Evolutionary conservation across 2,113 vertebrate species (phyloP), one percentile per base, ranked within the genome.

Genomic region (Sphyrna mokarran): DNA sequence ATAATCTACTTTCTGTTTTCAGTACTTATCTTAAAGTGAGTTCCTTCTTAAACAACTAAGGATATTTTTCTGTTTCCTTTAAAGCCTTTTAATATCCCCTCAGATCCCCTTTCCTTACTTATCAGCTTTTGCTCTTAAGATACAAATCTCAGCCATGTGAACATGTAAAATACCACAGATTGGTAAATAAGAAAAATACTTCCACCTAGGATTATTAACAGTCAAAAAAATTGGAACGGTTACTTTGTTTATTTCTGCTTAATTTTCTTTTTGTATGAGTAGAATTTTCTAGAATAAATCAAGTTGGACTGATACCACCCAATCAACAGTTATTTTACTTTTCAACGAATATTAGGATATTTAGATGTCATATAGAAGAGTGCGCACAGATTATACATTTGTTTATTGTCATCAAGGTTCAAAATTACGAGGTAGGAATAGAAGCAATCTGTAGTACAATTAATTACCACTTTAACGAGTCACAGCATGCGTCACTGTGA

Each of bases 251-350:
- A 90, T 33, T 61, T 61, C 23, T 61, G 26, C 29, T 33, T 33
- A 33, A 14, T 10, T 54, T 90, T 54, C 26, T 14, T 90, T 93
- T 70, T 68, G 63, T 40, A 69, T 16, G 3, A 1, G 18, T 20
- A 68, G 48, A 29, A 14, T 89, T 89, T 61, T 61, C 54, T 16
- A 61, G 87, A 89, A 63, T 54, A 94, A 94, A 68, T 40, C 91
- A 69, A 2, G 33, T 23, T 66, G 91, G 23, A 40, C 11, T 43
- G 66, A 69, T 22, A 54, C 91, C 37, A 70, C 26, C 37, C 43
- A 94, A 90, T 90, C 40, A 40, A 90, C 11, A 90, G 61, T 90
- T 63, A 90, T 33, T 89, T 63, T 63, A 29, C 26, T 90, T 90
- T 61, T 63, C 87, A 90, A n/a, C 26, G 13, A 89, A 89, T 58